These are phyloP conservation scores for Indicator maculatus DNA, from an alignment of 2,113 vertebrate species.

Conservation along the genomic window DNA sequence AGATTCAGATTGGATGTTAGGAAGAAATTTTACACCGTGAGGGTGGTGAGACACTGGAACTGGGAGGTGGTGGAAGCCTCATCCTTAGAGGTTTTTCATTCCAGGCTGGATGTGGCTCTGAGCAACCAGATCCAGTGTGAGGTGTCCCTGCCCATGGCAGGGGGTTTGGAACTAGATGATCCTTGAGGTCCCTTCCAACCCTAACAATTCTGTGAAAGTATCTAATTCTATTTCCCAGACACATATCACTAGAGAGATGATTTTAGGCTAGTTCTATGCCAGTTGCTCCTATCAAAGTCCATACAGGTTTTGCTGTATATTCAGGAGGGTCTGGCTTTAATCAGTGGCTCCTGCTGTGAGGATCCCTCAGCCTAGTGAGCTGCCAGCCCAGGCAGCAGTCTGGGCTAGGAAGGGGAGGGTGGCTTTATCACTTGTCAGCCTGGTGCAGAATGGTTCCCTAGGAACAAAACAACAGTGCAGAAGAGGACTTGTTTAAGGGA, in stretches of 20 bases:
- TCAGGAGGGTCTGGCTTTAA: not conserved
- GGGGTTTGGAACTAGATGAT: too few species aligned
- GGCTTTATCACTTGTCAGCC: not conserved
- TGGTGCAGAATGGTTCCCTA: not conserved
- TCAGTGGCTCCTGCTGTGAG: not conserved
- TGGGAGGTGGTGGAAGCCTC: too few species aligned
- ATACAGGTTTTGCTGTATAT: not conserved
- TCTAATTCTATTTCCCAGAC: not conserved
- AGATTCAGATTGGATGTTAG: too few species aligned
- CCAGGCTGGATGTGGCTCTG: too few species aligned
- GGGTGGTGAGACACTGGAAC: too few species aligned
- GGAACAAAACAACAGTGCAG: not conserved
- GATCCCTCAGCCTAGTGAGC: not conserved
- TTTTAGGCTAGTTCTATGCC: not conserved
- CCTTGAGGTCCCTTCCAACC: too few species aligned
- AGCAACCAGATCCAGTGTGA: too few species aligned
- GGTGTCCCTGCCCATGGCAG: too few species aligned
- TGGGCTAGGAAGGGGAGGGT: accelerated
- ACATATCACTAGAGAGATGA: not conserved
- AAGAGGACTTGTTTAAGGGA: not conserved
- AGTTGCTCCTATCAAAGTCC: not conserved
- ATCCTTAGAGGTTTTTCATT: too few species aligned
- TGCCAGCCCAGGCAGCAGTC: not conserved
- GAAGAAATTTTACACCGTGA: too few species aligned
- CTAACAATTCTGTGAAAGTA: too few species aligned